These are phyloP conservation scores for Trachurus trachurus DNA, from an alignment of 2,797 vertebrate species.

Conservation along the genomic window DNA sequence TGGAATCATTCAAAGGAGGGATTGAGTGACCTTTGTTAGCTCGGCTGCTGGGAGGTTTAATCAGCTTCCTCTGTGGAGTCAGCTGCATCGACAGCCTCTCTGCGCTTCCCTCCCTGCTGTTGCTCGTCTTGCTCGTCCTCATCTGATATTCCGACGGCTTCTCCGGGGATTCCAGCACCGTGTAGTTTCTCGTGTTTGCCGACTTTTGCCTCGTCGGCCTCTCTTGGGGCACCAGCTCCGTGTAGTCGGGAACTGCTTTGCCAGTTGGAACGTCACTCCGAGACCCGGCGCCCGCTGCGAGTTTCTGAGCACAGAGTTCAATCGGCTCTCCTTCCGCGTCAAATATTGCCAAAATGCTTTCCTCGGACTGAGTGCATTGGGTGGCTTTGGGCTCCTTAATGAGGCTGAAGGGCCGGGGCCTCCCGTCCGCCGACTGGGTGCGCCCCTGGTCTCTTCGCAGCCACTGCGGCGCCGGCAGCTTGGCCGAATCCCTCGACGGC, in stretches of 20 bases:
- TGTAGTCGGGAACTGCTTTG: constrained; percentile 72
- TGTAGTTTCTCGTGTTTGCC: constrained; percentile 76
- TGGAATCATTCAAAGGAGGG: constrained; percentile 71
- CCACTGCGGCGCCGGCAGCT: constrained; percentile 73
- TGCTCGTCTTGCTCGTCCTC: constrained; percentile 55
- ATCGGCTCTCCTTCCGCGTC: constrained; percentile 90
- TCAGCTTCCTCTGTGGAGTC: constrained; percentile 81
- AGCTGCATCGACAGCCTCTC: constrained; percentile 78
- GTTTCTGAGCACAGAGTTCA: constrained; percentile 87
- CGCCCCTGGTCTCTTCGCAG: constrained; percentile 80
- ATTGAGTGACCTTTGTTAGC: constrained; percentile 79
- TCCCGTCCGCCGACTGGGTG: constrained; percentile 81
- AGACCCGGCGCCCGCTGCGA: constrained; percentile 75
- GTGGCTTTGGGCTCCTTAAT: constrained; percentile 85
- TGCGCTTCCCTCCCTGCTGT: constrained; percentile 68
- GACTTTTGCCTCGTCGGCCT: constrained; percentile 80
- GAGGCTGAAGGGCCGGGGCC: constrained; percentile 85
- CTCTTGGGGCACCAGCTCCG: constrained; percentile 85
- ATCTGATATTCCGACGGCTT: constrained; percentile 80
- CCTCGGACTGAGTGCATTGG: constrained; percentile 89
- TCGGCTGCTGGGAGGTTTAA: constrained; percentile 78
- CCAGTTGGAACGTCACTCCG: constrained; percentile 79
- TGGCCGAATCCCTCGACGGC: constrained; percentile 71
- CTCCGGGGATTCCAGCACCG: constrained; percentile 82
- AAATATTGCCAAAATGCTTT: constrained; percentile 88